A percentile compares a stretch with the other conserved stretches of the same genome.
phyloP scores from a whole-genome alignment of 2,797 vertebrate species.

The Echiichthys vipera region DNA sequence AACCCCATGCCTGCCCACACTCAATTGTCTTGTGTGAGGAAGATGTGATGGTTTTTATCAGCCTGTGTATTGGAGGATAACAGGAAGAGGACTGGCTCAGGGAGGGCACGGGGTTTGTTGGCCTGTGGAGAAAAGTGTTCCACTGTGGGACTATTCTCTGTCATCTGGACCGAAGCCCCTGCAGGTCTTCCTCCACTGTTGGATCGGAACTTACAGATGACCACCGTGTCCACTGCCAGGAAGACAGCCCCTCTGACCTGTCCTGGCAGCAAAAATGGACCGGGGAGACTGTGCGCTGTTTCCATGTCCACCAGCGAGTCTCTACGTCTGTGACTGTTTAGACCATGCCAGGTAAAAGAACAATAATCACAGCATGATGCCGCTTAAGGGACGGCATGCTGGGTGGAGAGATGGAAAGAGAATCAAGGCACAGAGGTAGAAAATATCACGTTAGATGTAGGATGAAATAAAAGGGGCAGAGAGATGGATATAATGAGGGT shows the following conservation, averaged over 20 bases:
- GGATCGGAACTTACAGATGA: constrained; percentile 44
- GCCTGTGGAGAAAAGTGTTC: constrained; percentile 39
- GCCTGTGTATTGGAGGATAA: constrained; percentile 10
- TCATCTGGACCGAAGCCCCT: constrained; percentile 43
- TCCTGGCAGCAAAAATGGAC: constrained; percentile 36
- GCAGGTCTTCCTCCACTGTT: constrained; percentile 34
- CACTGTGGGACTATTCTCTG: constrained; percentile 22
- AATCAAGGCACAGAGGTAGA: constrained; percentile 22
- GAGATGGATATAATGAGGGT: constrained; percentile 25
- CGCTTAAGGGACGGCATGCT: constrained; percentile 27
- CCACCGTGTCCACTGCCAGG: constrained; percentile 33
- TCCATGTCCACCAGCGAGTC: constrained; percentile 45
- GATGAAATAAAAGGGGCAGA: constrained; percentile 36
- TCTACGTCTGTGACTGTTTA: constrained; percentile 20
- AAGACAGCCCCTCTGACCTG: constrained; percentile 43
- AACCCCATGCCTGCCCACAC: not conserved
- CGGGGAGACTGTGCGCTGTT: constrained; percentile 11
- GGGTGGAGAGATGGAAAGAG: constrained; percentile 40
- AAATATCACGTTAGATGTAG: constrained; percentile 33
- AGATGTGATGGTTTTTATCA: constrained; percentile 56
- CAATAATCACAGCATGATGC: constrained; percentile 54
- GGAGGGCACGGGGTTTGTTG: constrained; percentile 51
- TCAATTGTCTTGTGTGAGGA: constrained; percentile 28
- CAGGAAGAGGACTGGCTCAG: constrained; percentile 27
- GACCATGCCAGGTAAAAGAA: constrained; percentile 53